Evolutionary conservation across 2,113 vertebrate species (phyloP).

Genomic region (Okapia johnstoni): DNA sequence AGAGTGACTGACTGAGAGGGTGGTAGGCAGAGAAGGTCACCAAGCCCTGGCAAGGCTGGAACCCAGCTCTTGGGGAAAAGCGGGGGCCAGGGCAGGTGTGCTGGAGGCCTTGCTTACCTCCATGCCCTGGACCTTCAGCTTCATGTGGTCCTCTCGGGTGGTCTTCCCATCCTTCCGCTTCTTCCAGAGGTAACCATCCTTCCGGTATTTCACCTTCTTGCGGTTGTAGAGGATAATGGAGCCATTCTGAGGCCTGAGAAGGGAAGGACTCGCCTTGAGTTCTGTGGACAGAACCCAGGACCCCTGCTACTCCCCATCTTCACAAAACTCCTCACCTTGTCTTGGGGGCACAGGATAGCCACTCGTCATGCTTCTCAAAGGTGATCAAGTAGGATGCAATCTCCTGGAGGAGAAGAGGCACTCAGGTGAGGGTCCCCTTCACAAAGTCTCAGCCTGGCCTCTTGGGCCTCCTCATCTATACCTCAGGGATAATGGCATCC

Average conservation of each 20-base stretch:
- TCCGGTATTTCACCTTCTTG: slow-evolving; percentile 94
- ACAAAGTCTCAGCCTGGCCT: not conserved
- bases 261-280: not conserved
- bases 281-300: not conserved
- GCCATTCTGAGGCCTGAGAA: slow-evolving; percentile 88
- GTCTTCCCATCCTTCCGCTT: slow-evolving; percentile 94
- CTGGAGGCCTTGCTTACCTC: slow-evolving; percentile 80
- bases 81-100: not conserved
- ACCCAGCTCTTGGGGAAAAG: not conserved
- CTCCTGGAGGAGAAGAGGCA: slow-evolving; percentile 78
- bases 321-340: slow-evolving; percentile 82
- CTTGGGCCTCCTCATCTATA: not conserved
- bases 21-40: not conserved
- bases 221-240: slow-evolving; percentile 93
- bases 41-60: not conserved
- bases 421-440: not conserved
- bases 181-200: slow-evolving; percentile 94
- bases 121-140: slow-evolving; percentile 93
- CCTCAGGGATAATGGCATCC: not conserved
- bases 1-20: not conserved
- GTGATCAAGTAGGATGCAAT: slow-evolving; percentile 92
- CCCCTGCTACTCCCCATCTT: not conserved
- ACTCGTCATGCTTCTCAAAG: slow-evolving; percentile 92
- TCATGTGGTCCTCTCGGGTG: slow-evolving; percentile 94
- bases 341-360: slow-evolving; percentile 88